Base-by-base conservation (phyloP, 2,113 vertebrate genomes). In the Clarias gariepinus region DNA sequence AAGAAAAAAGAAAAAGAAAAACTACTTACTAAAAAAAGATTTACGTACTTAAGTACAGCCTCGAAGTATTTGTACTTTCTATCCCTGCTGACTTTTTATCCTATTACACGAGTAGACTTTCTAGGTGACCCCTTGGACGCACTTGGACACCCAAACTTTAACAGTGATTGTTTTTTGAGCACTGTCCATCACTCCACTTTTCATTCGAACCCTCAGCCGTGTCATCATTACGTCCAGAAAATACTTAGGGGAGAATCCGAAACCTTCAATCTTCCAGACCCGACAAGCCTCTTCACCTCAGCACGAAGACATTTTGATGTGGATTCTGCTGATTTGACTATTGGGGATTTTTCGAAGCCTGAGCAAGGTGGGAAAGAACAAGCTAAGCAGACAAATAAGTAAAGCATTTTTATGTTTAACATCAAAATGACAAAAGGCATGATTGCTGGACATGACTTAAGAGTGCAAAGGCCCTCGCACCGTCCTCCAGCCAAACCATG, bases 361-460 rank as follows among this genome's bases (percentile, higher is more conserved):
- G 2, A 30, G 12, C 7, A 76, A 76, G 61, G 53, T 33, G 47
- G 36, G 19, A 82, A 52, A 84, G 47, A 79, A 21, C 23, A 85
- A 47, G 25, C 55, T 25, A 64, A 85, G 60, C 18, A 28, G n/a
- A 78, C 47, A 58, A 28, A 80, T 69, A 79, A 76, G 11, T 63
- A 63, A 66, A 52, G 21, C 52, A 41, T 58, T 58, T 10, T 0
- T 23, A 41, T 36, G 76, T 30, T 69, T 80, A 41, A 58, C n/a
- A 86, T 41, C 33, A 60, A 74, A 81, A 61, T 64, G 58, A 76
- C 58, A 63, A 55, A 57, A 53, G 28, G 21, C 19, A 12, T 5
- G 41, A 41, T 71, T 76, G 28, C 81, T 76, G 86, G 86, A 73
- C 82, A 82, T 25, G 28, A 21, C 73, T 33, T 21, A 73, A 58